Evolutionary conservation across 2,113 vertebrate species (phyloP), one percentile per base, ranked within the genome.

Genomic region (Bucco capensis): DNA sequence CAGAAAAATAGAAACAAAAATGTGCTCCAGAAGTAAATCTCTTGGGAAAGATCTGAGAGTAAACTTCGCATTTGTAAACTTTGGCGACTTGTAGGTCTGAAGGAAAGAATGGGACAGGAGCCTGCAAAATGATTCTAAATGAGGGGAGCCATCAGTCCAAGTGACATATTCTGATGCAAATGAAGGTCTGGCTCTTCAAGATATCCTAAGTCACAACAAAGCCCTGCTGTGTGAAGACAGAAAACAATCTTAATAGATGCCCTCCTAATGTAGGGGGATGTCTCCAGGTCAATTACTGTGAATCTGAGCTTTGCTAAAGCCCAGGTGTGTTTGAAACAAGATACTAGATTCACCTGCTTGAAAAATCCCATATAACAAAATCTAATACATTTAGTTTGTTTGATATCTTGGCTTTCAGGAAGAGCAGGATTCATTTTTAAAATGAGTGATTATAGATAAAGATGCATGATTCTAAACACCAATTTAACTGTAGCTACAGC

Each of bases 1-100:
- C 42, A 76, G 93, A 77, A 95, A 96, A 96, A 92, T 46, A 91
- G 12, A 58, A 37, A 58, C 69, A 79, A 38, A 80, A 89, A 80
- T 85, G 83, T 81, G 47, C 69, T 83, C 53, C 67, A 83, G 56
- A 75, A 88, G 64, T 49, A 83, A 79, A 66, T 83, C 49, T 90
- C 56, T 42, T 13, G 0, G 53, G 50, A 65, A 84, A 64, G 35
- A 87, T 16, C 27, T 14, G 13, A 73, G 54, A 62, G 51, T 13
- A 73, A 79, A 72, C 46, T 88, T 66, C 74, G 47, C 42, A 14
- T 89, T 82, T 76, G 31, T 23, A 65, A 92, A 86, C 64, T 86
- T 93, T 37, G 15, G 23, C 17, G 53, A 58, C 66, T 83, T 40
- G 24, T 42, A 79, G 53, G 15, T 88, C 57, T 71, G 56, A 85